A percentile compares a stretch with the other conserved stretches of the same genome.
phyloP scores from a whole-genome alignment of 1,140 invertebrate species.

The Drosophila athabasca region DNA sequence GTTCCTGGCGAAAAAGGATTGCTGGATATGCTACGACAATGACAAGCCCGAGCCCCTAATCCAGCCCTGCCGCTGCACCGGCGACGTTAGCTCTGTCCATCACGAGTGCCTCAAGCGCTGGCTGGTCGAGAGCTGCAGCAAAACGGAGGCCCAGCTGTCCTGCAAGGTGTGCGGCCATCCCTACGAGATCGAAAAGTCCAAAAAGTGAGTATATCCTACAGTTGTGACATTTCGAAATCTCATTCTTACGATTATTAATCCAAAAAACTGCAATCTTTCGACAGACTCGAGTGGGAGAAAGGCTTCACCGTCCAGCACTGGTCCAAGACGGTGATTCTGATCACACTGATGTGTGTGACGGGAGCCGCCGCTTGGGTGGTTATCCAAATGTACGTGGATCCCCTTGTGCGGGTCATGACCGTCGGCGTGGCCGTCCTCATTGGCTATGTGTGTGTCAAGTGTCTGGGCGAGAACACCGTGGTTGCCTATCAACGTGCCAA shows the following conservation, averaged over 20 bases:
- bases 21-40: conserved; percentile 97
- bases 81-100: conserved; percentile 95
- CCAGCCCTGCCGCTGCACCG: conserved; percentile 94
- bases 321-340: conserved; percentile 87
- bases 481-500: conserved; percentile 94
- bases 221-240: not conserved
- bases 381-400: conserved; percentile 91
- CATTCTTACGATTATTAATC: not conserved
- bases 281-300: conserved; percentile 90
- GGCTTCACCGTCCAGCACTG: conserved; percentile 92
- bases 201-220: conserved; percentile 81
- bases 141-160: conserved; percentile 86
- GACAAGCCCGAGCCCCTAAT: conserved; percentile 92
- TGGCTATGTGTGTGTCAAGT: conserved; percentile 92
- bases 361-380: conserved; percentile 91
- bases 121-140: conserved; percentile 89
- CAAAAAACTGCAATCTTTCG: not conserved
- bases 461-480: conserved; percentile 93
- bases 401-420: conserved; percentile 90
- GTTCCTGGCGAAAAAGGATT: conserved; percentile 87
- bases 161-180: conserved; percentile 92
- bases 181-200: conserved; percentile 89
- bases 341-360: conserved; percentile 90
- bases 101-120: conserved; percentile 96
- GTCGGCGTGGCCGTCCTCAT: conserved; percentile 92